A percentile compares a stretch with the other conserved stretches of the same genome.
phyloP scores from a whole-genome alignment of 2,113 vertebrate genomes.

The Cinclus mexicanus region DNA sequence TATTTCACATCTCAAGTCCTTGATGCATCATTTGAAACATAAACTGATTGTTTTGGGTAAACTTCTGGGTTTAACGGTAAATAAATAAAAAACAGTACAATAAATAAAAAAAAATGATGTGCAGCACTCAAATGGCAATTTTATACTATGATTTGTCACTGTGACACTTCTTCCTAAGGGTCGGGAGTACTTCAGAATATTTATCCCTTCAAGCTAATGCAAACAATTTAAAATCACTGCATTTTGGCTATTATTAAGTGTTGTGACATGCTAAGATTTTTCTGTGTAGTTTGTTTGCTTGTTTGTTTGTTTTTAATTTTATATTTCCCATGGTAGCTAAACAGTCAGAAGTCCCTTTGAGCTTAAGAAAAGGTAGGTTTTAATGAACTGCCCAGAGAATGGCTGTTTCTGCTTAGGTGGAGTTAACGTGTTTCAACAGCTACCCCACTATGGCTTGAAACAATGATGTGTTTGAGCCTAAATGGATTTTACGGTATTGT shows the following conservation, averaged over 20 bases:
- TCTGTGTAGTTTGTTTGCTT: neutral
- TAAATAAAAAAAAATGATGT: conserved; percentile 68
- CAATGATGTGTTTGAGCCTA: neutral
- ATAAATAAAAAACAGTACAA: conserved; percentile 61
- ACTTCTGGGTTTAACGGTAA: conserved; percentile 54
- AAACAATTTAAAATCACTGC: conserved; percentile 58
- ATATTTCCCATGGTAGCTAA: conserved; percentile 28
- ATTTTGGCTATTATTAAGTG: conserved; percentile 62
- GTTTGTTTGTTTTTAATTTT: neutral
- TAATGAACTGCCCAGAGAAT: conserved; percentile 46
- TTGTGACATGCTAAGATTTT: conserved; percentile 57
- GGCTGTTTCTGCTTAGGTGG: conserved; percentile 16
- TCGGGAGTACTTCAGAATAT: conserved; percentile 60
- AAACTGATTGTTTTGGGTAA: conserved; percentile 33
- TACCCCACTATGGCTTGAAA: conserved; percentile 12
- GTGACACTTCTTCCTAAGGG: conserved; percentile 40
- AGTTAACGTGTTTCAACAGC: conserved; percentile 48
- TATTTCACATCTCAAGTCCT: conserved; percentile 14
- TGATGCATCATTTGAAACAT: conserved; percentile 41
- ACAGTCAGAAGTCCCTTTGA: neutral
- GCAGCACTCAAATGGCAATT: conserved; percentile 63
- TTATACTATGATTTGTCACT: conserved; percentile 46
- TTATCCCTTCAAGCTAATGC: conserved; percentile 53
- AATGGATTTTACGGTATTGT: neutral
- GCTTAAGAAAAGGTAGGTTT: conserved; percentile 36